Evolutionary conservation across 1,140 invertebrate genomes (phyloP).

Genomic region (Platorchestia sp.): DNA sequence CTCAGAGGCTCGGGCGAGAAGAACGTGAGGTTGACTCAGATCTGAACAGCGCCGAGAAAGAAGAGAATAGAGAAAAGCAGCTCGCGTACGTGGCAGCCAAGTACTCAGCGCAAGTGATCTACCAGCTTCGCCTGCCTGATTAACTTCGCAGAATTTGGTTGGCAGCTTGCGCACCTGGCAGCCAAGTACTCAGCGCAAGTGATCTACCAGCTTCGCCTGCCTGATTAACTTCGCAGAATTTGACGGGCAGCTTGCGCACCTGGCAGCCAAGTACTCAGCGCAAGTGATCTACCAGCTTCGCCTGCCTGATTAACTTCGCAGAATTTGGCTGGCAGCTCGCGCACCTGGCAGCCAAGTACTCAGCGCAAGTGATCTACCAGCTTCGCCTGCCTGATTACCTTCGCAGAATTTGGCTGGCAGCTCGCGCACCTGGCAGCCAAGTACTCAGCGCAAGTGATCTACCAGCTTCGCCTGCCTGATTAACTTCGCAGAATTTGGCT

Average conservation of each 20-base stretch:
- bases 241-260: neutral
- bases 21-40: neutral
- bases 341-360: constrained; percentile 13
- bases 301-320: neutral
- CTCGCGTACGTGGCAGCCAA: neutral
- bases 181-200: neutral
- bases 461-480: neutral
- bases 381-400: neutral
- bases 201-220: neutral
- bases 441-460: neutral
- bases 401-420: neutral
- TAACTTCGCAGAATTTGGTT: neutral
- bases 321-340: neutral
- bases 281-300: neutral
- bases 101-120: neutral
- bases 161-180: neutral
- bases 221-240: neutral
- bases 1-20: neutral
- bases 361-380: neutral
- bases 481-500: neutral
- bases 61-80: no score
- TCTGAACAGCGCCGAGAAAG: neutral
- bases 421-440: neutral
- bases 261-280: neutral
- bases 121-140: neutral